Evolutionary conservation across 2,888 invertebrate genomes (phyloP), one percentile per base, ranked within the genome.

Genomic region (Diadromus collaris): DNA sequence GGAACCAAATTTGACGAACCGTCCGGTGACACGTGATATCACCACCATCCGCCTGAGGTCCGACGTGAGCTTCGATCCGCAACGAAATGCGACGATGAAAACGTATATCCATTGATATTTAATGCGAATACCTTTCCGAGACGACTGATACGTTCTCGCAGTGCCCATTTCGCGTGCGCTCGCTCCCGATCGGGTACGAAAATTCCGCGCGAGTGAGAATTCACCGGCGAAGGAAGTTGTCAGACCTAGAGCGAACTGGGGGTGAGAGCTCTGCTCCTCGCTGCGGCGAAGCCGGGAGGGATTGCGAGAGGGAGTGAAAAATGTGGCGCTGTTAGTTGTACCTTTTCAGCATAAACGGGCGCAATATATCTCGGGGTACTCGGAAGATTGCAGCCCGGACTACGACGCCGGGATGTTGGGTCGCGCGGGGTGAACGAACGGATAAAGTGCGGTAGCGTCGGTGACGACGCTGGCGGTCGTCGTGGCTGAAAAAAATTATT

Each of bases 301-400:
- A 75, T 41, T 27, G 54, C 44, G 64, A 64, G 58, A 74, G 63
- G 51, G 64, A 60, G 63, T 76, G 78, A 80, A 80, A 78, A 82
- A 82, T 78, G 71, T 63, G 68, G 32, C 70, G 56, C 80, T 64
- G 74, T 80, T 81, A 78, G 75, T 75, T 69, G 69, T 81, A 69
- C 80, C 79, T 82, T 84, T 83, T 82, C 78, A 79, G 73, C 68
- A 80, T 81, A 80, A 83, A 73, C 79, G 84, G 75, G 72, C 77
- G 83, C 81, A 81, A 83, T 84, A 84, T 83, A 83, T 85, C 73
- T 78, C 80, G 65, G 70, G 82, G 79, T 83, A 81, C 82, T 85
- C 76, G 80, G 78, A 69, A 82, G 82, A 85, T 86, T 84, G 85
- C 80, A 73, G 73, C 63, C 63, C 68, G 19, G 38, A 41, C 54